A percentile compares a stretch with the other conserved stretches of the same genome.
These are phyloP conservation scores for Psophia crepitans DNA, from an alignment of 2,113 vertebrate genomes.

Conservation along the genomic window DNA sequence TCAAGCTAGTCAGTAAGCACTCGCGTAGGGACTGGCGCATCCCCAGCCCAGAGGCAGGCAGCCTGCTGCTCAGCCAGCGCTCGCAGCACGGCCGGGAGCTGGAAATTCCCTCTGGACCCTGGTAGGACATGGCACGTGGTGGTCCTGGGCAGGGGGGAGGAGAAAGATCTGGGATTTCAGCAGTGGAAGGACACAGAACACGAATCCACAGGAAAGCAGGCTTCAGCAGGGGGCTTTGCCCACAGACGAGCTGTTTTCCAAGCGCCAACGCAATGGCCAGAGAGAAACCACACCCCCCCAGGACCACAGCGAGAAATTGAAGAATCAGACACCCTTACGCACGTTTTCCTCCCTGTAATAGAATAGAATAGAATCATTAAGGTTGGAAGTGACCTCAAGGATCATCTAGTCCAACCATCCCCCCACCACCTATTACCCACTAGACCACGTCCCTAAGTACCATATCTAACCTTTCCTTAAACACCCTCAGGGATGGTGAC, in stretches of 20 bases:
- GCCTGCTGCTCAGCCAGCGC: background rate
- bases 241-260: background rate
- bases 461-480: no score
- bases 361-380: no score
- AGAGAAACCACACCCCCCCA: background rate
- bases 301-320: background rate
- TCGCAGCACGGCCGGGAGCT: fast-evolving
- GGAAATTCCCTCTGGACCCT: fast-evolving
- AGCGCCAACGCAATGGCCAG: background rate
- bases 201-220: background rate
- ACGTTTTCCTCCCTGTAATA: background rate
- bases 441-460: no score
- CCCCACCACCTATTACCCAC: no score
- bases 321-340: background rate
- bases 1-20: background rate
- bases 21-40: fast-evolving
- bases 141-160: background rate
- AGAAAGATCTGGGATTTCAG: background rate
- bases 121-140: background rate
- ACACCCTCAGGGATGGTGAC: no score
- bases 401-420: no score
- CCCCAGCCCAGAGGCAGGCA: background rate
- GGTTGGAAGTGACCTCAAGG: no score
- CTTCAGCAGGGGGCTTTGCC: background rate
- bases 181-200: background rate